Percentiles rank a stretch among this genome's conserved stretches.
Evolutionary conservation across 2,113 vertebrate species (phyloP).

Genomic region (Thalassoma bifasciatum): DNA sequence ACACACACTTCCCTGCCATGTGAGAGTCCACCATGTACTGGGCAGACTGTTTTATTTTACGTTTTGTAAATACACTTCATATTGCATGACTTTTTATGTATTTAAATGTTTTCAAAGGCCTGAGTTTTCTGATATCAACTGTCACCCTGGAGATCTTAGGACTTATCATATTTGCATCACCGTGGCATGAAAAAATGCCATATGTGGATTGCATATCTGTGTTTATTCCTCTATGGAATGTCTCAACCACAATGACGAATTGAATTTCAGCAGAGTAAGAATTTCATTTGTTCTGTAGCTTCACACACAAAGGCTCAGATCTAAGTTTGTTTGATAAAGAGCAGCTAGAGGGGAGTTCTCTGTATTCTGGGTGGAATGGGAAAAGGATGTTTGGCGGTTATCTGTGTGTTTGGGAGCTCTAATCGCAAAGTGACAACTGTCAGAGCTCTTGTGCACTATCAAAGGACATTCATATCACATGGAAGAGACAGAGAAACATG

Average conservation of each 20-base stretch:
- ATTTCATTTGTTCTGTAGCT: constrained; percentile 25
- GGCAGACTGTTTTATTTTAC: constrained; percentile 13
- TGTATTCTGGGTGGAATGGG: constrained; percentile 8
- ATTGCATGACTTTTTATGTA: not conserved
- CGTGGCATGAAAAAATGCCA: not conserved
- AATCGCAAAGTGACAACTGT: constrained; percentile 38
- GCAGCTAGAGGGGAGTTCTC: not conserved
- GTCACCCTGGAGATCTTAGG: not conserved
- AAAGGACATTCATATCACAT: constrained; percentile 48
- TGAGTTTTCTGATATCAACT: constrained; percentile 5
- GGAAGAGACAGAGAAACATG: constrained; percentile 34
- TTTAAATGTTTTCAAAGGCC: constrained; percentile 17
- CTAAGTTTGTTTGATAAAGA: not conserved
- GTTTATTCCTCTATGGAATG: constrained; percentile 44
- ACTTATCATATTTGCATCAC: constrained; percentile 31
- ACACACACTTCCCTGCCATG: constrained; percentile 24
- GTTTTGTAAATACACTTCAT: constrained; percentile 10
- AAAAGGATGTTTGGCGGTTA: constrained; percentile 49
- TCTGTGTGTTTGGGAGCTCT: constrained; percentile 32
- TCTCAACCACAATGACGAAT: constrained; percentile 18
- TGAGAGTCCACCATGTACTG: constrained; percentile 32
- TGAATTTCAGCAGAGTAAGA: constrained; percentile 29
- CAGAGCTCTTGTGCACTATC: constrained; percentile 27
- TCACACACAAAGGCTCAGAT: not conserved
- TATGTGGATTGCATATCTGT: constrained; percentile 42